Evolutionary conservation across 2,113 vertebrate genomes (phyloP).

Genomic region (Trematomus loennbergii): DNA sequence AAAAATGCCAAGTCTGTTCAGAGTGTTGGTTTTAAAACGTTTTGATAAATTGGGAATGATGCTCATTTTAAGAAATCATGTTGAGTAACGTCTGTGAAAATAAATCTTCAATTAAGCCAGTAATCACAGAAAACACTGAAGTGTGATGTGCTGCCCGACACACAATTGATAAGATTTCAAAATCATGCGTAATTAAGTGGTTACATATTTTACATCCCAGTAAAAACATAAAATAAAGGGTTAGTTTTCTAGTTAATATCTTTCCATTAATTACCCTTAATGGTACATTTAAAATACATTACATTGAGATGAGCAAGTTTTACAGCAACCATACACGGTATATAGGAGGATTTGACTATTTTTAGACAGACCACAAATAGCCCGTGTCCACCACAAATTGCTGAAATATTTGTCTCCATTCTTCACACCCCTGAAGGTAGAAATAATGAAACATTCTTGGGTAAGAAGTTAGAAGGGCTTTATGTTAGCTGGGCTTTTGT

Average conservation of each 20-base stretch:
- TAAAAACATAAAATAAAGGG: not conserved
- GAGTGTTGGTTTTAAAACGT: not conserved
- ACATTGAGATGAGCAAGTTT: too few relatives aligned
- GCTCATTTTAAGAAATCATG: not conserved
- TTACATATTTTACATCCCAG: not conserved
- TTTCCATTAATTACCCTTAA: not conserved
- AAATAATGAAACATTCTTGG: conserved; percentile 19
- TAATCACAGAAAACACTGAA: not conserved
- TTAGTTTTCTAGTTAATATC: not conserved
- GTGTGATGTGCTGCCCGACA: not conserved
- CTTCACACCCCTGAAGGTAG: conserved; percentile 1
- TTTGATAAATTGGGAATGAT: not conserved
- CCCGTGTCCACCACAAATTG: not conserved
- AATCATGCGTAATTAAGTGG: not conserved
- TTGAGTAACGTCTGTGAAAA: not conserved
- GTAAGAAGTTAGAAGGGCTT: not conserved
- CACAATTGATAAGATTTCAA: not conserved
- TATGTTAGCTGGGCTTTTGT: conserved; percentile 7
- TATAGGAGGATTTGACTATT: not conserved
- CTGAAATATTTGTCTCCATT: not conserved
- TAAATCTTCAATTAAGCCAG: not conserved
- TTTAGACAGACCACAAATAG: not conserved
- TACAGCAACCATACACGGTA: not conserved
- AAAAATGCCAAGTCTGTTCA: not conserved
- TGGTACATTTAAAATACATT: not conserved